Evolutionary conservation across 2,113 vertebrate species (phyloP), one percentile per base, ranked within the genome.

Genomic region (Himantopus leucocephalus): DNA sequence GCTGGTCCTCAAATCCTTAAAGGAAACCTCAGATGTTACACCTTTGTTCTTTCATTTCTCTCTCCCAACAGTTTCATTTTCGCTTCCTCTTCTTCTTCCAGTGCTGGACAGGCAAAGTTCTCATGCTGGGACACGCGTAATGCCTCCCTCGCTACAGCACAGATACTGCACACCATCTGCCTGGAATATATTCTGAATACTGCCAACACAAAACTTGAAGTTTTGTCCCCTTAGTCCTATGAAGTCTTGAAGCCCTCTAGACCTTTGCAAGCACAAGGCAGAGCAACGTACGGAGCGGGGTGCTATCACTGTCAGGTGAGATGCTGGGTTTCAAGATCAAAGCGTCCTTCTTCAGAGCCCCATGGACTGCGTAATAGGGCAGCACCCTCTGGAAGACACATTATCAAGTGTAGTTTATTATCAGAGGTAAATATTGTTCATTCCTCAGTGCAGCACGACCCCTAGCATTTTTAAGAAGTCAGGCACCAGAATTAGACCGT

Each of bases 71-170:
- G 22, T 68, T 68, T 53, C 8, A 53, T 84, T 82, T 81, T 67
- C 1, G 2, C 24, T 74, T 71, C 7, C 9, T 43, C 13, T 59
- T 37, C 47, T 68, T 63, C 62, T 62, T 12, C 30, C 15, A 1
- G 6, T 0, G 2, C 9, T 2, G 5, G 39, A 17, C 24, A 50
- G 22, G 37, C 8, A 32, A 82, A 53, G 19, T 41, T 50, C 32
- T 45, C 12, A 24, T 5, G 43, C 23, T 19, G 20, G 34, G 30
- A 9, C 8, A 20, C 27, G 45, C 3, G 0, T 23, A 76, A 53
- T 12, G 27, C 18, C 24, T 84, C 75, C 26, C 30, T 64, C 1
- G 8, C 45, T 37, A 55, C 23, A 39, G 39, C 71, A 37, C 9
- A 8, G 10, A 8, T 4, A 29, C 5, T 30, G 15, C 62, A 68